Conservation (phyloP, 2,797 vertebrate species). For the Sibirionetta formosa region DNA sequence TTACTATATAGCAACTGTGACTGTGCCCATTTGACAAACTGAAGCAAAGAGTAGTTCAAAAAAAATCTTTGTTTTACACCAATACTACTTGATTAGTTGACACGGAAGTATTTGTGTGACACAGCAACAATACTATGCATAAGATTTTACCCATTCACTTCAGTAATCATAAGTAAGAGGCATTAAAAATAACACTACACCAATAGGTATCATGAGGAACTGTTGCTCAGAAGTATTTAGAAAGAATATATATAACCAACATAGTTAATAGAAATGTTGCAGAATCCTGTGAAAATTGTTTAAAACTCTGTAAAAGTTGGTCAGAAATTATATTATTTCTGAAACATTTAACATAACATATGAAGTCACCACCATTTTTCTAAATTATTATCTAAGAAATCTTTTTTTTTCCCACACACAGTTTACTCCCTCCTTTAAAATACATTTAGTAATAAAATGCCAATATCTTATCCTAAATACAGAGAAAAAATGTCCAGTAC, state of each 20-base stretch:
- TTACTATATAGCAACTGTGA: neutral
- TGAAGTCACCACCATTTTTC: no score
- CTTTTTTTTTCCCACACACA: no score
- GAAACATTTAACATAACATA: accelerated
- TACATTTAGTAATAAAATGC: neutral
- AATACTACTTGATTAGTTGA: neutral
- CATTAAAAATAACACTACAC: neutral
- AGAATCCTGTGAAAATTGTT: neutral
- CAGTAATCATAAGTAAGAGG: neutral
- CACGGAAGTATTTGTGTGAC: neutral
- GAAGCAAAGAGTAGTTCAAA: neutral
- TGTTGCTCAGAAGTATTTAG: neutral
- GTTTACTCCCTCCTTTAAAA: neutral
- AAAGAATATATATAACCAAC: neutral
- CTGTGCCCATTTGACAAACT: neutral
- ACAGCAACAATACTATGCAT: neutral
- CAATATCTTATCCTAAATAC: neutral
- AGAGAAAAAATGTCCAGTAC: neutral
- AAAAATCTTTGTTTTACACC: neutral
- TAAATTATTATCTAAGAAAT: neutral
- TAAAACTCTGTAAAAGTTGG: neutral
- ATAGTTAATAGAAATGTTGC: neutral
- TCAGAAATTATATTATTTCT: neutral
- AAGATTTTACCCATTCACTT: neutral
- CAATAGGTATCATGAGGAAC: neutral